These are phyloP conservation scores for Speoplatyrhinus poulsoni DNA, from an alignment of 2,113 vertebrate species.

Conservation along the genomic window DNA sequence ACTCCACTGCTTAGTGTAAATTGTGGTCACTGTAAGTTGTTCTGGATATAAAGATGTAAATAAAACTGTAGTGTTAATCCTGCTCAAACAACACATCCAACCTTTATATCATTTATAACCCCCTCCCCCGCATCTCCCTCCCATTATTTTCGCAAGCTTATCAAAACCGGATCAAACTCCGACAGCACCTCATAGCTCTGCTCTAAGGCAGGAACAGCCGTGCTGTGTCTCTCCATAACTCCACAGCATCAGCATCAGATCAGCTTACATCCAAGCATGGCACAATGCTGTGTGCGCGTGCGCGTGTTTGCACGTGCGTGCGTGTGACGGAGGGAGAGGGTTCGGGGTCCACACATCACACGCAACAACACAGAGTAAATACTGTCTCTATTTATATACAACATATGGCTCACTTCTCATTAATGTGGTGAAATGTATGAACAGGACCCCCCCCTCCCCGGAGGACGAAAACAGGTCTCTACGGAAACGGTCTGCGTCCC, in stretches of 20 bases:
- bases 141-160: slow-evolving; percentile 12
- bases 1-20: too few species aligned
- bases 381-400: too few species aligned
- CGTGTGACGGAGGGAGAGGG: too few species aligned
- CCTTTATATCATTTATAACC: not conserved
- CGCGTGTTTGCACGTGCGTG: too few species aligned
- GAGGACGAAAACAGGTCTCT: too few species aligned
- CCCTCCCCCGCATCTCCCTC: not conserved
- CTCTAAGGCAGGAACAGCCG: slow-evolving; percentile 30
- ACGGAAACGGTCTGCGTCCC: slow-evolving; percentile 3
- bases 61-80: not conserved
- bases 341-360: not conserved
- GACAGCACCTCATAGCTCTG: slow-evolving; percentile 15
- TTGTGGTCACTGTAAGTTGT: too few species aligned
- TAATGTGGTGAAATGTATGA: too few species aligned
- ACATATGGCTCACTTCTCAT: too few species aligned
- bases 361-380: too few species aligned
- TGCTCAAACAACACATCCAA: slow-evolving; percentile 11
- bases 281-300: slow-evolving; percentile 17
- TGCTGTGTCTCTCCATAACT: slow-evolving; percentile 48
- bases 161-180: slow-evolving; percentile 11
- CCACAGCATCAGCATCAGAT: slow-evolving; percentile 72
- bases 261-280: slow-evolving; percentile 67
- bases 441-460: too few species aligned
- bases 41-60: too few species aligned